A percentile compares a stretch with the other conserved stretches of the same genome.
Evolutionary conservation across 64 coral and sea anemone species (phyloP).

Genomic region (Platygyra sinensis): DNA sequence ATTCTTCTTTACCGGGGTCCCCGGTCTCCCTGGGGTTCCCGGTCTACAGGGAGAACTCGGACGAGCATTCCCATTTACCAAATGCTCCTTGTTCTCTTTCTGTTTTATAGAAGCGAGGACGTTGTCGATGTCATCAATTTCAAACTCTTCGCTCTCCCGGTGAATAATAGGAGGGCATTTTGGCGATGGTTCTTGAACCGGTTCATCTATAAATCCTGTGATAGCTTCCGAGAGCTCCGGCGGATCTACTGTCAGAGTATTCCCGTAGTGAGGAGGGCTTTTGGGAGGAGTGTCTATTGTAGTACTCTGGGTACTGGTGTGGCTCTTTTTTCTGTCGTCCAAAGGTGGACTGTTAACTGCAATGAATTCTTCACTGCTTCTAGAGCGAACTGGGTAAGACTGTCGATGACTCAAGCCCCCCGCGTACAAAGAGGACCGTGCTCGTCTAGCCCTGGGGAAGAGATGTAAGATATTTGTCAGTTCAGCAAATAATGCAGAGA

Average conservation of each 20-base stretch:
- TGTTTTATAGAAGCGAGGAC: slow-evolving; percentile 58
- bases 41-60: not conserved
- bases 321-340: slow-evolving; percentile 83
- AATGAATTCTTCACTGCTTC: slow-evolving; percentile 76
- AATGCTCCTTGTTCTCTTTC: slow-evolving; percentile 1
- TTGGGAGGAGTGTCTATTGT: slow-evolving; percentile 82
- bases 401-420: slow-evolving; percentile 75
- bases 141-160: slow-evolving; percentile 59
- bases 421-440: slow-evolving; percentile 89
- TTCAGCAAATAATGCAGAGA: not conserved
- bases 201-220: slow-evolving; percentile 44
- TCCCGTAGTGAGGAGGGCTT: slow-evolving; percentile 84
- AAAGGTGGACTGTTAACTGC: slow-evolving; percentile 27
- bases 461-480: not conserved
- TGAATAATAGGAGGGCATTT: slow-evolving; percentile 9
- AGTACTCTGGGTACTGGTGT: slow-evolving; percentile 85
- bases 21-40: slow-evolving; percentile 34
- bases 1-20: slow-evolving; percentile 74
- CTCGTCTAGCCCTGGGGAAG: slow-evolving; percentile 68
- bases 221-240: slow-evolving; percentile 73
- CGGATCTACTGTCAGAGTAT: slow-evolving; percentile 75
- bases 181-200: not conserved
- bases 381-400: slow-evolving; percentile 69
- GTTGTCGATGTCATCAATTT: slow-evolving; percentile 73
- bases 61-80: slow-evolving; percentile 36